These are phyloP conservation scores for Sylvicola cinctus DNA, from an alignment of 2,888 invertebrate genomes.

Conservation along the genomic window DNA sequence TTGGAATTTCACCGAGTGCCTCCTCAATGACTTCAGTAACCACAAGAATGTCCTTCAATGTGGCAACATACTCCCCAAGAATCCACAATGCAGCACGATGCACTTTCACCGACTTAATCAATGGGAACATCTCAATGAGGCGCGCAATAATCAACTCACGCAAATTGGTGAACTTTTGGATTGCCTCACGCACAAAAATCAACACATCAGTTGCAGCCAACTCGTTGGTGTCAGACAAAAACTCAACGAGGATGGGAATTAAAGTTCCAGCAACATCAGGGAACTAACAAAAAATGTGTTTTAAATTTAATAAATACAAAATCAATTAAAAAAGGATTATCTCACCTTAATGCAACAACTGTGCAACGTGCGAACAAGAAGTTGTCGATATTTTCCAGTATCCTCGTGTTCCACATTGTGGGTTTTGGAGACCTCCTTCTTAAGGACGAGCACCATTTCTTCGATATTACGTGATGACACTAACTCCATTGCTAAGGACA, in stretches of 20 bases:
- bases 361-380: slow-evolving; percentile 87
- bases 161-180: slow-evolving; percentile 73
- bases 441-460: slow-evolving; percentile 82
- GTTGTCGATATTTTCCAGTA: slow-evolving; percentile 84
- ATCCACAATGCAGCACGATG: slow-evolving; percentile 94
- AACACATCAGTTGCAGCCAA: slow-evolving; percentile 85
- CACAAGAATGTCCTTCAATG: slow-evolving; percentile 51
- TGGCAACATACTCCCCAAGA: slow-evolving; percentile 83
- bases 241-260: slow-evolving; percentile 86
- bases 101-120: slow-evolving; percentile 78
- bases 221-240: slow-evolving; percentile 75
- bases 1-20: slow-evolving; percentile 46
- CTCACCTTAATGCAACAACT: slow-evolving; percentile 48
- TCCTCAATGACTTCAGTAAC: slow-evolving; percentile 58
- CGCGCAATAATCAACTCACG: slow-evolving; percentile 65
- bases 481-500: slow-evolving; percentile 70
- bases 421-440: slow-evolving; percentile 84
- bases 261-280: slow-evolving; percentile 88
- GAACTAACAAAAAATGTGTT: slow-evolving; percentile 30
- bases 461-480: slow-evolving; percentile 83
- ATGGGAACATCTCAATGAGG: slow-evolving; percentile 50
- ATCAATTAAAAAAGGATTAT: slow-evolving; percentile 14
- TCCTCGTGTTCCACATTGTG: slow-evolving; percentile 84
- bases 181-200: slow-evolving; percentile 88
- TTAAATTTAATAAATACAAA: not conserved